Evolutionary conservation across 2,113 vertebrate species (phyloP).

Genomic region (Axis porcinus): DNA sequence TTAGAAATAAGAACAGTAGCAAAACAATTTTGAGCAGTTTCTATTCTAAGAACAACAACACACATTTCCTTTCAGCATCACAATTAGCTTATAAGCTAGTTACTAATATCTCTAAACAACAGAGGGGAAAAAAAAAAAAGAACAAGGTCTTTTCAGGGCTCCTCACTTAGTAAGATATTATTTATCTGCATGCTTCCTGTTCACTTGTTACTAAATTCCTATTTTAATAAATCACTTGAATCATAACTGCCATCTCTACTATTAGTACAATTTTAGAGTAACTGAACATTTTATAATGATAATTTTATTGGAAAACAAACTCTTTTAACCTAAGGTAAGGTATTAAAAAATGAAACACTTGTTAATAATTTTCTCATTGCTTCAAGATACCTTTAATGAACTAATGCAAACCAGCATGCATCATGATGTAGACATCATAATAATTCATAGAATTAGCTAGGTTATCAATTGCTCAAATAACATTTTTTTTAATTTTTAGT

Average conservation of each 20-base stretch:
- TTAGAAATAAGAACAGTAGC: neutral
- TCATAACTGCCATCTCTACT: neutral
- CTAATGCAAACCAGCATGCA: neutral
- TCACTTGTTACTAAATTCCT: neutral
- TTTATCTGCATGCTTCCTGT: neutral
- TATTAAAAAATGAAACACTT: neutral
- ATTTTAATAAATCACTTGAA: neutral
- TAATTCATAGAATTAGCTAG: neutral
- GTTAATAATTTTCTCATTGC: neutral
- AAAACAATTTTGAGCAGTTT: neutral
- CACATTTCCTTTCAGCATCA: neutral
- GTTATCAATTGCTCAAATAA: neutral
- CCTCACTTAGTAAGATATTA: neutral
- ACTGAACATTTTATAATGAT: neutral
- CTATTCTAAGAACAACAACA: neutral
- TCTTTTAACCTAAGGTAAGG: neutral
- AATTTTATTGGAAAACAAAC: neutral
- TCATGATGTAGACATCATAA: neutral
- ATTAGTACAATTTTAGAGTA: neutral
- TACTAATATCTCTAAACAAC: neutral
- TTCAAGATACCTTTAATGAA: neutral
- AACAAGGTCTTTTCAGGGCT: neutral
- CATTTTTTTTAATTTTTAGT: neutral
- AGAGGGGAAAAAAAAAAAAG: neutral
- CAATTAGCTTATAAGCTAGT: neutral